Base-by-base conservation (phyloP, 2,797 vertebrate species). In the Pantherophis alleghaniensis region DNA sequence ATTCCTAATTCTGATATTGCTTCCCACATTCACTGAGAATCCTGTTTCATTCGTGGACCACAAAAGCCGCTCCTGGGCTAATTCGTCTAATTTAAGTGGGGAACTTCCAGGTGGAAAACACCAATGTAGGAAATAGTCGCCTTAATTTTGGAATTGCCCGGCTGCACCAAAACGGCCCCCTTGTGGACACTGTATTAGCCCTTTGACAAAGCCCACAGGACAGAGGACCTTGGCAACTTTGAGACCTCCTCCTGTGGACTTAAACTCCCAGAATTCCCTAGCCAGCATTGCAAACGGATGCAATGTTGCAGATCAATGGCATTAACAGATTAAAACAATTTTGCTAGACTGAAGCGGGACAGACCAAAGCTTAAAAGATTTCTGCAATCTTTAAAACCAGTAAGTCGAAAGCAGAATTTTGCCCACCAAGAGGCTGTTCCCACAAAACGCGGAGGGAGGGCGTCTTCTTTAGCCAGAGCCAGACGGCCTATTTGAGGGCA, bases 151-250 rank as follows among this genome's bases (percentile, higher is more conserved):
- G 57, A 60, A 28, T 16, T 24, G 53, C 16, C 32, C 32, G 32
- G 32, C 32, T 37, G 69, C 69, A 20, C 69, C 16, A 20, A 66
- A 66, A 37, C 14, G 0, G 14, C 7, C 66, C n/a, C 13, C 63
- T 14, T 5, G n/a, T 3, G 14, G 66, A 28, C 13, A 13, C 1
- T 28, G 4, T 13, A 18, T 20, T 32, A 37, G 16, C 69, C 20
- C 37, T 24, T 47, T 0, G 37, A 47, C 20, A 12, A 11, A 83
- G 20, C 37, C 0, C 1, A 0, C 2, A 10, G 37, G 37, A 12
- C 20, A 24, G 57, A 59, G 12, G 5, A 20, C 14, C 28, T 2
- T 5, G 88, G 74, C 37, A 22, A 22, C 6, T 32, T 6, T 5
- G n/a, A 66, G 63, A 5, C 22, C 22, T 24, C 22, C 22, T 60